Base-by-base conservation (phyloP, 2,113 vertebrate genomes). In the Anseranas semipalmata region DNA sequence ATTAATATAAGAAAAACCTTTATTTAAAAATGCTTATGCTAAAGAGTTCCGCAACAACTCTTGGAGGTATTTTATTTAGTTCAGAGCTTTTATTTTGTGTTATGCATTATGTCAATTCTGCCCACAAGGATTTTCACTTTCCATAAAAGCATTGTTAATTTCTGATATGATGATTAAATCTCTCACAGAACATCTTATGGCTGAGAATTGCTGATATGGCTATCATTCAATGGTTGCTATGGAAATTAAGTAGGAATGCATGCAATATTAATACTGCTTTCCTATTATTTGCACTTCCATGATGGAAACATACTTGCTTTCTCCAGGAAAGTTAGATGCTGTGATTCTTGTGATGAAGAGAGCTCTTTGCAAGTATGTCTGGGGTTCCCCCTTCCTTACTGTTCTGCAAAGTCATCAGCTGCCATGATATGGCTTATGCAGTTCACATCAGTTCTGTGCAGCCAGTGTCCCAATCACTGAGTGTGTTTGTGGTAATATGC, bases 231-330 rank as follows among this genome's bases (percentile, higher is more conserved):
- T 50, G 73, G 92, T 96, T 95, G 92, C 85, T 94, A 92, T 95
- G 89, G 89, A 96, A 95, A 91, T 89, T 71, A 95, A 95, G 72
- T 96, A 89, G 65, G 70, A 90, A 73, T 46, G 33, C 77, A 80
- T 95, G 93, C 85, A 93, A 33, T 93, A 68, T 97, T 93, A 93
- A 91, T 94, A 50, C 60, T 93, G 68, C 62, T 48, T 95, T 95
- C 71, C 76, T 87, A 22, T 39, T 70, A 59, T 82, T 45, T 84
- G 55, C 72, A 46, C 56, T 95, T 93, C 41, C 53, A 25, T 75
- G 45, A n/a, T 93, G 89, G 92, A 90, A 72, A 85, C 65, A 39
- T 74, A 45, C 74, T 76, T 1, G 1, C 33, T 75, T 89, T 84
- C 66, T 95, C 33, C 56, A 75, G 75, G 53, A 85, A 30, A 14